Evolutionary conservation across 2,113 vertebrate genomes (phyloP).

Genomic region (Pheucticus melanocephalus): DNA sequence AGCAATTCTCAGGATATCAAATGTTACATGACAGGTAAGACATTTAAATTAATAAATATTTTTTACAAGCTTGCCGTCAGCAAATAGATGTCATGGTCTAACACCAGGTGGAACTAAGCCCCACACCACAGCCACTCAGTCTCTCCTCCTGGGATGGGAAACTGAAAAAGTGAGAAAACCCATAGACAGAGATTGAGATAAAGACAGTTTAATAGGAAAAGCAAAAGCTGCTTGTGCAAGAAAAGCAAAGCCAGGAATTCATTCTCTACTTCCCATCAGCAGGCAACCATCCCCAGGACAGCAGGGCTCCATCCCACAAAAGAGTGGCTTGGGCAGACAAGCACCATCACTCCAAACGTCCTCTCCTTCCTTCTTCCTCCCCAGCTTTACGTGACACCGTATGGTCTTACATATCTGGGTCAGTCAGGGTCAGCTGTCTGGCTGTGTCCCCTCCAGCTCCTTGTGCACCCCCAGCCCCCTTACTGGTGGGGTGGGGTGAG

Average conservation of each 20-base stretch:
- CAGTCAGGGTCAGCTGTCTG: neutral
- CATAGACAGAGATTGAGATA: neutral
- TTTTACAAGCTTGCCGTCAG: neutral
- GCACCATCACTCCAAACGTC: fast-evolving
- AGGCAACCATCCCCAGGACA: neutral
- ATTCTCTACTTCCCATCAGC: neutral
- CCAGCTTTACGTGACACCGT: neutral
- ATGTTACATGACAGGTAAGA: slow-evolving; percentile 97
- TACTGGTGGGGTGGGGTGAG: fast-evolving
- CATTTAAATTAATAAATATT: neutral
- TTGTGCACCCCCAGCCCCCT: neutral
- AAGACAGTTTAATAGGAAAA: neutral
- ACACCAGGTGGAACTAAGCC: neutral
- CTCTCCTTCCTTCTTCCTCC: neutral
- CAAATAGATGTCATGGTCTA: neutral
- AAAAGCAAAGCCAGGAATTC: neutral
- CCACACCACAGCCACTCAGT: neutral
- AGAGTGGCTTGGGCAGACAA: neutral
- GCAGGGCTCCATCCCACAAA: neutral
- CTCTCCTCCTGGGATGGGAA: neutral
- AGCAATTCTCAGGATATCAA: slow-evolving; percentile 95
- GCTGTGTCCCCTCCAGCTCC: neutral
- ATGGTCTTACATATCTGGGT: neutral
- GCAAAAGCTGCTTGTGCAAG: neutral
- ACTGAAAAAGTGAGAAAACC: neutral